phyloP scores from a whole-genome alignment of 2,888 invertebrate species.

The Catocala nupta region DNA sequence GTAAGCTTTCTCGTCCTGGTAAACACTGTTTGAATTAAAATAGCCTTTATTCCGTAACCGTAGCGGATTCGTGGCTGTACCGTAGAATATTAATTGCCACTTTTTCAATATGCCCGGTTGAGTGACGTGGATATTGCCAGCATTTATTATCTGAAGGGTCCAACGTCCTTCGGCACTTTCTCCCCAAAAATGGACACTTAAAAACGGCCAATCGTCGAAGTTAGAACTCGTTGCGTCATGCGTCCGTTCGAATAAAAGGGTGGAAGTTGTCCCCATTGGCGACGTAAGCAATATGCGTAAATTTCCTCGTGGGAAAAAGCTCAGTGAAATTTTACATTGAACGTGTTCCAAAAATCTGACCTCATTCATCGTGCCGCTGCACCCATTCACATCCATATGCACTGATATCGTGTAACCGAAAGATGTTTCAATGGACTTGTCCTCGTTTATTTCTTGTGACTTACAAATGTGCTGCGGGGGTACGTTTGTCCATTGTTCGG shows the following conservation, averaged over 20 bases:
- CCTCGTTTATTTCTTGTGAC: constrained; percentile 94
- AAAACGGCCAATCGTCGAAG: constrained; percentile 99
- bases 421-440: constrained; percentile 92
- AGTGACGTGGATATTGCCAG: constrained; percentile 93
- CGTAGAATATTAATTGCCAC: constrained; percentile 99
- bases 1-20: constrained; percentile 85
- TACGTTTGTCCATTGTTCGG: constrained; percentile 97
- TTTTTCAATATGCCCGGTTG: constrained; percentile 95
- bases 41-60: constrained; percentile 89
- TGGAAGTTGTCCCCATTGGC: constrained; percentile 97
- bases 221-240: constrained; percentile 96
- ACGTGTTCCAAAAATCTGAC: constrained; percentile 98
- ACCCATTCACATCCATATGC: constrained; percentile 96
- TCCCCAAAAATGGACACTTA: constrained; percentile 99
- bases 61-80: constrained; percentile 95
- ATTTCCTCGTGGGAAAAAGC: constrained; percentile 97
- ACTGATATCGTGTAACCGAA: constrained; percentile 93
- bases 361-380: constrained; percentile 94
- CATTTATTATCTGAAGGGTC: constrained; percentile 93
- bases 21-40: constrained; percentile 81
- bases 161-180: constrained; percentile 95
- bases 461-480: constrained; percentile 99
- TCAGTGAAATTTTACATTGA: constrained; percentile 96
- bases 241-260: constrained; percentile 96
- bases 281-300: constrained; percentile 95